phyloP scores from a whole-genome alignment of 2,888 invertebrate genomes.

The Pegoplata infirma region DNA sequence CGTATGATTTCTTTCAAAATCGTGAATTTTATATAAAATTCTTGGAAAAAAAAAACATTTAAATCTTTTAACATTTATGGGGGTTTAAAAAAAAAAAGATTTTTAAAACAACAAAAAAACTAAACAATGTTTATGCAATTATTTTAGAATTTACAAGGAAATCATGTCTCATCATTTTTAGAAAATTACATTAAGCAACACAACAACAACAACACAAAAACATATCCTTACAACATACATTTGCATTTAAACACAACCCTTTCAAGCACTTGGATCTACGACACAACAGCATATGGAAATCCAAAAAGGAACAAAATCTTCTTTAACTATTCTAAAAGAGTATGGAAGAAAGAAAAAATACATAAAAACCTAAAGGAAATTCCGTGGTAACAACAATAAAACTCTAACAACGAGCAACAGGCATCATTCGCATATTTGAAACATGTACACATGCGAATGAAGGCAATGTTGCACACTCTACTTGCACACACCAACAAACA shows the following conservation, averaged over 20 bases:
- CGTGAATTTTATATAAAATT: too few relatives aligned
- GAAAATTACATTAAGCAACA: slow-evolving; percentile 7
- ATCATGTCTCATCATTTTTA: slow-evolving; percentile 42
- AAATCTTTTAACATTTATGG: background rate
- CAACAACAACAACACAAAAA: slow-evolving; percentile 2
- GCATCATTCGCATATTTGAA: slow-evolving; percentile 47
- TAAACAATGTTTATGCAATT: slow-evolving; percentile 29
- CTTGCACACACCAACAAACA: background rate
- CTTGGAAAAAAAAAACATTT: too few relatives aligned
- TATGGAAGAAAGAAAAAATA: background rate
- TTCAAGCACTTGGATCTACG: background rate
- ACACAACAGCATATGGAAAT: background rate
- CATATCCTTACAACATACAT: slow-evolving; percentile 21
- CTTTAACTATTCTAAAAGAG: background rate
- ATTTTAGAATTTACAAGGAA: slow-evolving; percentile 46
- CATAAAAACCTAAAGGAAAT: slow-evolving; percentile 33
- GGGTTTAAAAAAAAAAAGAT: background rate
- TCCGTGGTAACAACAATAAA: slow-evolving; percentile 21
- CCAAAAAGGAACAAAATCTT: background rate
- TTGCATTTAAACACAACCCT: slow-evolving; percentile 16
- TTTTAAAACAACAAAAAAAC: background rate
- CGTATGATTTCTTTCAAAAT: too few relatives aligned
- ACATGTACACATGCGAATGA: slow-evolving; percentile 29
- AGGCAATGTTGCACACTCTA: background rate
- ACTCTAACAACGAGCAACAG: slow-evolving; percentile 25